Evolutionary conservation across 2,113 vertebrate genomes (phyloP), one percentile per base, ranked within the genome.

Genomic region (Oreotrochilus melanogaster): DNA sequence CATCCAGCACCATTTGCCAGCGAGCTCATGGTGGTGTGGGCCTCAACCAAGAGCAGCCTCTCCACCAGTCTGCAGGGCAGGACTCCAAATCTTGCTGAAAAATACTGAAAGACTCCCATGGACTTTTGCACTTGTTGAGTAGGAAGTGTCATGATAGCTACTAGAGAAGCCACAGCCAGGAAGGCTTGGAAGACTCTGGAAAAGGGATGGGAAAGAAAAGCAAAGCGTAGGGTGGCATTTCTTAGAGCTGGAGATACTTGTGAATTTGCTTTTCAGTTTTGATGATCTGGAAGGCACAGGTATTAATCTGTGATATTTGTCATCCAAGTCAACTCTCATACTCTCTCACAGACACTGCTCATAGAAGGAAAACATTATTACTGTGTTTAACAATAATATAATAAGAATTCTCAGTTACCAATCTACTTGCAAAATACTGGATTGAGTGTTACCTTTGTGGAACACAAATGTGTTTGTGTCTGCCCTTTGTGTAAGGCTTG

Each of bases 11-110:
- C 0, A 1, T 51, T 47, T 45, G 57, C 54, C 43, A 48, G 39
- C 0, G 3, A 53, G 67, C 33, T 61, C 19, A 10, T 1, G 1
- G 30, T 33, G 61, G 48, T 43, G 23, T n/a, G 47, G 37, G 27
- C 28, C 48, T 74, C 47, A 70, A 53, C 11, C 73, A 67, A 18
- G 28, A 56, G 31, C 33, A 47, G 25, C 31, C 9, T 80, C 33
- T 13, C 37, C 51, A 27, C 60, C 2, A 5, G 43, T 76, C 50
- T 7, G 43, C 51, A 50, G 35, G 30, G 12, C 42, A 80, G 42
- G 48, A 56, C n/a, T 74, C n/a, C 71, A 67, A 43, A 54, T 80
- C 69, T 66, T 57, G 47, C 27, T 42, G 28, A 28, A 35, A 76
- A 76, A 66, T 51, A 39, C 22, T 76, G 42, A 19, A 79, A 37